These are phyloP conservation scores for Scatophagus argus DNA, from an alignment of 2,113 vertebrate species.

Conservation along the genomic window DNA sequence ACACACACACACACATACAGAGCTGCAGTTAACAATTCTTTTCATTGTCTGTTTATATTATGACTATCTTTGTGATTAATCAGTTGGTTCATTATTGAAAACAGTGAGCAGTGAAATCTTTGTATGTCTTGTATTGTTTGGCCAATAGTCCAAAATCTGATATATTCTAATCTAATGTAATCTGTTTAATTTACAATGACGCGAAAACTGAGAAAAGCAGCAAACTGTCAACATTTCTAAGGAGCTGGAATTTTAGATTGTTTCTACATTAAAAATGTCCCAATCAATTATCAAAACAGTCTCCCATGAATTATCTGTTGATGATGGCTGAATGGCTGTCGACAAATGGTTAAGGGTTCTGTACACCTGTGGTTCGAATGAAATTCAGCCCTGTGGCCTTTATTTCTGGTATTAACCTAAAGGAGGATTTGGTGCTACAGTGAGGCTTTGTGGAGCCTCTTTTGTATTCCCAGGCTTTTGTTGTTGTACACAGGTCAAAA, in stretches of 20 bases:
- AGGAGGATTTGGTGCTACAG: slow-evolving; percentile 15
- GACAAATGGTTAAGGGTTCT: too few relatives aligned
- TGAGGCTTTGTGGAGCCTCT: slow-evolving; percentile 17
- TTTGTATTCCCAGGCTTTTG: slow-evolving; percentile 68
- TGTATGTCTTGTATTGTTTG: background rate
- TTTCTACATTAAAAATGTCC: background rate
- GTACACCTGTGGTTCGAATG: too few relatives aligned
- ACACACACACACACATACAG: background rate
- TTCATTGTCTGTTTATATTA: background rate
- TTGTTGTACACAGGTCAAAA: slow-evolving; percentile 51
- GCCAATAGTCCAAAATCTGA: background rate
- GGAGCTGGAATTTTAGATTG: background rate
- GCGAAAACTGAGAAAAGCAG: background rate
- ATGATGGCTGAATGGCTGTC: background rate
- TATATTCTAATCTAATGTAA: too few relatives aligned
- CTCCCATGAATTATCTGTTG: background rate
- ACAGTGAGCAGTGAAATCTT: background rate
- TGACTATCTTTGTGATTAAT: background rate
- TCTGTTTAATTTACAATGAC: background rate
- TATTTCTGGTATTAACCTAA: background rate
- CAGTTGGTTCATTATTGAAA: background rate
- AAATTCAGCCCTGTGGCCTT: background rate
- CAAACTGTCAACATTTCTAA: background rate
- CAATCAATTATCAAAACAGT: background rate
- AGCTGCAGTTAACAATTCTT: background rate